Percentiles rank a stretch among this genome's conserved stretches.
Conservation (phyloP, 2,888 invertebrate genomes). For the Caenorhabditis doughertyi region DNA sequence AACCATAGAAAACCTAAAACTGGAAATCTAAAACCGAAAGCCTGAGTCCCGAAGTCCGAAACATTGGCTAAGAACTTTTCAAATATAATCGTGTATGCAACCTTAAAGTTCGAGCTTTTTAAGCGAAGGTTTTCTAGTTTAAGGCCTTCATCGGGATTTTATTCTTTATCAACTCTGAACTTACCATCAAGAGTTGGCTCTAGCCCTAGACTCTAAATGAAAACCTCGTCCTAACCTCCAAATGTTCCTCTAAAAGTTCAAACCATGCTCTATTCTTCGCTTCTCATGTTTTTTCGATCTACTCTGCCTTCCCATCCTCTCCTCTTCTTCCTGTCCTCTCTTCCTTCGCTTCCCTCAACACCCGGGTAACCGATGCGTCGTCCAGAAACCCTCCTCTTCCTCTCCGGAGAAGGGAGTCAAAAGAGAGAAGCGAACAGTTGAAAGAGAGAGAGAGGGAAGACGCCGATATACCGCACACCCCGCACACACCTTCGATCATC, state of each 20-base stretch:
- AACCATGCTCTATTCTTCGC: neutral
- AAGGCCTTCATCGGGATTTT: too few species aligned
- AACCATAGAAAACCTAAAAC: too few species aligned
- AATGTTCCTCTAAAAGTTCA: neutral
- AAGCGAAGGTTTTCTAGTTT: too few species aligned
- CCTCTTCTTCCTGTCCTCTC: neutral
- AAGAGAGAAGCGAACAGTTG: neutral
- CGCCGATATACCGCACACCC: constrained; percentile 12
- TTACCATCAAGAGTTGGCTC: too few species aligned
- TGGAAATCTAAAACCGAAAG: too few species aligned
- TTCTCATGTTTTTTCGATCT: neutral
- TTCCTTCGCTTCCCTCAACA: neutral
- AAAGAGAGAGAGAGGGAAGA: constrained; percentile 13
- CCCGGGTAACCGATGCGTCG: constrained; percentile 44
- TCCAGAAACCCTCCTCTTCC: constrained; percentile 15
- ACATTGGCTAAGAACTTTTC: too few species aligned
- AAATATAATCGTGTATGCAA: too few species aligned
- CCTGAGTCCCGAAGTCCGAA: too few species aligned
- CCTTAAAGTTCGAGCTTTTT: too few species aligned
- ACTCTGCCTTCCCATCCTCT: neutral
- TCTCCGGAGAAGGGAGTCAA: neutral
- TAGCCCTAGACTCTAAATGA: too few species aligned
- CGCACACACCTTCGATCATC: constrained; percentile 57
- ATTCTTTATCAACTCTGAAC: too few species aligned
- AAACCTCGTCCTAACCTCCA: neutral